phyloP scores from a whole-genome alignment of 92 coral and sea anemone species.

The Scolanthus callimorphus region DNA sequence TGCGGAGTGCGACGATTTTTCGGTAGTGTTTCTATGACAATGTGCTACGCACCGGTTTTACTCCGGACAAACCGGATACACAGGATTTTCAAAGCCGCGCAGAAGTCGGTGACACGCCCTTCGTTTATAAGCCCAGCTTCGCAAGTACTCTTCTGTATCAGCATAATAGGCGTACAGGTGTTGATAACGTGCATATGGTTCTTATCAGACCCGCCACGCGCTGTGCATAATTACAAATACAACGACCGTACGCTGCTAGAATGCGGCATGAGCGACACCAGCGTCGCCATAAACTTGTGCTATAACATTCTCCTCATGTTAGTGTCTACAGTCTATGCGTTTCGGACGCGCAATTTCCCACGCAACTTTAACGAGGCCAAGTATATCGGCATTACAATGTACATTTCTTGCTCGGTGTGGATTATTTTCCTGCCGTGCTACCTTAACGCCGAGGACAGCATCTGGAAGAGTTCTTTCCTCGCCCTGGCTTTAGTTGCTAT shows the following conservation, averaged over 20 bases:
- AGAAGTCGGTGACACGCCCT: slow-evolving; percentile 61
- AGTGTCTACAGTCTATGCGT: slow-evolving; percentile 66
- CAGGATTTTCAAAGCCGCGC: slow-evolving; percentile 78
- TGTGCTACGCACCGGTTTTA: slow-evolving; percentile 71
- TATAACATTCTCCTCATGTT: slow-evolving; percentile 60
- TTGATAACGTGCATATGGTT: slow-evolving; percentile 61
- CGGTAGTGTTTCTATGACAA: slow-evolving; percentile 58
- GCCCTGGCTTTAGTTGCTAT: slow-evolving; percentile 44
- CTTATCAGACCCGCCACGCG: slow-evolving; percentile 49
- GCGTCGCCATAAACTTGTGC: slow-evolving; percentile 44
- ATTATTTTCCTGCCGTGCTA: slow-evolving; percentile 56
- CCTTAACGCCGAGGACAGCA: slow-evolving; percentile 48
- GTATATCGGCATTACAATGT: slow-evolving; percentile 79
- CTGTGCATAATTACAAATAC: slow-evolving; percentile 34
- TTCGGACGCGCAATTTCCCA: slow-evolving; percentile 70
- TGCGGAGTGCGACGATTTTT: slow-evolving; percentile 59
- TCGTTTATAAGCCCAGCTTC: slow-evolving; percentile 67
- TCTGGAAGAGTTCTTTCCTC: slow-evolving; percentile 39
- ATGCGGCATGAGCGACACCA: slow-evolving; percentile 39
- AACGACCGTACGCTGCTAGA: slow-evolving; percentile 40
- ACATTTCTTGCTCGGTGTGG: slow-evolving; percentile 67
- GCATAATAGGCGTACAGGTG: slow-evolving; percentile 58
- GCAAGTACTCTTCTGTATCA: slow-evolving; percentile 61
- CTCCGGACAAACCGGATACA: slow-evolving; percentile 74
- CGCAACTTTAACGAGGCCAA: slow-evolving; percentile 92